phyloP scores from a whole-genome alignment of 92 coral and sea anemone species.

The Porites evermanni region DNA sequence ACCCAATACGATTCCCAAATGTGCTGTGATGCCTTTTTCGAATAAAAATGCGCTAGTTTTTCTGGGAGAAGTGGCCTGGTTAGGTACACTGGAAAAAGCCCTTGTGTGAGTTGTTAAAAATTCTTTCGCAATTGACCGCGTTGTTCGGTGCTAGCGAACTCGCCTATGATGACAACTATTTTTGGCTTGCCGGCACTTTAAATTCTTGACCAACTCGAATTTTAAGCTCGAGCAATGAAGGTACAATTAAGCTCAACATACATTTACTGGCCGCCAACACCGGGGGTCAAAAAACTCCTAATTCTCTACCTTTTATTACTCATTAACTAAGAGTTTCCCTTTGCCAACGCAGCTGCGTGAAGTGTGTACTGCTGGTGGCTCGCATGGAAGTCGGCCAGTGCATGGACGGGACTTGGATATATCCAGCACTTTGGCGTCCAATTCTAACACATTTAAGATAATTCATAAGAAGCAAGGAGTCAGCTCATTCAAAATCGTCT shows the following conservation, averaged over 20 bases:
- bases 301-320: neutral
- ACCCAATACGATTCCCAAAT: neutral
- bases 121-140: slow-evolving; percentile 27
- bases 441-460: neutral
- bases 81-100: neutral
- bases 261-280: neutral
- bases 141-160: neutral
- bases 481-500: neutral
- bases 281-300: neutral
- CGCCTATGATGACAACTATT: neutral
- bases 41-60: neutral
- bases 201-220: neutral
- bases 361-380: slow-evolving; percentile 24
- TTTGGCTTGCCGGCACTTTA: neutral
- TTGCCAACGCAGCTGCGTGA: slow-evolving; percentile 22
- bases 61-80: slow-evolving; percentile 29
- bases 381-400: neutral
- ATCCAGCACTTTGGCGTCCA: neutral
- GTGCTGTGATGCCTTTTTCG: neutral
- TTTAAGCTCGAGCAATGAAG: neutral
- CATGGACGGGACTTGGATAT: neutral
- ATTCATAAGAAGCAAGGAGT: neutral
- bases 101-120: slow-evolving; percentile 24
- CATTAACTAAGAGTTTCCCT: neutral
- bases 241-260: neutral